phyloP scores from a whole-genome alignment of 2,888 invertebrate genomes.

The Drosophila prostipennis region DNA sequence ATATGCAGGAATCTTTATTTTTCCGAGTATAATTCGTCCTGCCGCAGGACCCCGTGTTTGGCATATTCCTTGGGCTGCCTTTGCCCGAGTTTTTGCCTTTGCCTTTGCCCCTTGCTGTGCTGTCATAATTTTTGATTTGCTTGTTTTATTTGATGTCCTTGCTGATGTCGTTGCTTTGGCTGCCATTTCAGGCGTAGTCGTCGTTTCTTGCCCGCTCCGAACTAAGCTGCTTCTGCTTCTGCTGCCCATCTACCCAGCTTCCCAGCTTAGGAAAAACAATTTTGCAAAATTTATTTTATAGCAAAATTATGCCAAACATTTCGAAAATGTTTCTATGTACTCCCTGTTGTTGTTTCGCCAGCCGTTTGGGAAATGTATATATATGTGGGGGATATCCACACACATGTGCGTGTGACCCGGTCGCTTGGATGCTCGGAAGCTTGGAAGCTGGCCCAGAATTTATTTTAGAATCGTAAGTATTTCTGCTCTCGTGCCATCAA shows the following conservation, averaged over 20 bases:
- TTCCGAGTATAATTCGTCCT: constrained; percentile 7
- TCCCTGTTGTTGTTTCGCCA: constrained; percentile 49
- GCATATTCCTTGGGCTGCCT: constrained; percentile 38
- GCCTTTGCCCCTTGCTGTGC: constrained; percentile 70
- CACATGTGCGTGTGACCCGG: constrained; percentile 42
- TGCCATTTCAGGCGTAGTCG: constrained; percentile 41
- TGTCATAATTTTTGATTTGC: constrained; percentile 81
- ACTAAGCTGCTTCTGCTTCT: constrained; percentile 60
- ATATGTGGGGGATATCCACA: constrained; percentile 12
- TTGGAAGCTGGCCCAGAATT: constrained; percentile 63
- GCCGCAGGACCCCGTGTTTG: constrained; percentile 22
- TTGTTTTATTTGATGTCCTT: constrained; percentile 81
- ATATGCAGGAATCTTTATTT: not conserved
- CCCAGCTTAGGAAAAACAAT: constrained; percentile 80
- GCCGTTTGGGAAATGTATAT: constrained; percentile 58
- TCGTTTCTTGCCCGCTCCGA: constrained; percentile 27
- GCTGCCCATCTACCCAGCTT: constrained; percentile 67
- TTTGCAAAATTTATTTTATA: constrained; percentile 83
- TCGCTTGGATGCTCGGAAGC: constrained; percentile 7
- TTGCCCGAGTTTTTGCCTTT: too few species aligned
- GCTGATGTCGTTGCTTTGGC: constrained; percentile 43
- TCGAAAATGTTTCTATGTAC: constrained; percentile 78
- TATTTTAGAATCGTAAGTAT: constrained; percentile 79
- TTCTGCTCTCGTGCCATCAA: constrained; percentile 73
- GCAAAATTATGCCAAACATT: constrained; percentile 83